phyloP scores from a whole-genome alignment of 2,888 invertebrate genomes.

The Craniophora ligustri region DNA sequence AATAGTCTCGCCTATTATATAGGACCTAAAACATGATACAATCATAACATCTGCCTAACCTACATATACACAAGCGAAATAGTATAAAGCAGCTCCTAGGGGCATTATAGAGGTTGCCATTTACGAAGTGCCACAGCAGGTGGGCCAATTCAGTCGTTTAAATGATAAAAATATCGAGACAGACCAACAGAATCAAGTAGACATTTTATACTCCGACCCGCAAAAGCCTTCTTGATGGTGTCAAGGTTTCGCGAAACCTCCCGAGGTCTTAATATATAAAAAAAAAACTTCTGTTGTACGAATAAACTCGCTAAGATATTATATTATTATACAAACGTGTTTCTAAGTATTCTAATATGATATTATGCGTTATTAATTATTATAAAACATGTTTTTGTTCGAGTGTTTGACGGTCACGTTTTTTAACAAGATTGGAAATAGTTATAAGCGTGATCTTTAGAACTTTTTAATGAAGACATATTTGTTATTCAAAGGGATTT shows the following conservation, averaged over 20 bases:
- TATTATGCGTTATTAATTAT: background rate
- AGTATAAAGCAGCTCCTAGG: too few relatives aligned
- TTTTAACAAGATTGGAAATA: background rate
- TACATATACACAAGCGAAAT: too few relatives aligned
- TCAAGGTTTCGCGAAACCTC: slow-evolving; percentile 29
- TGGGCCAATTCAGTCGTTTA: background rate
- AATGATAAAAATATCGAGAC: slow-evolving; percentile 13
- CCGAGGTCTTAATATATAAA: slow-evolving; percentile 25
- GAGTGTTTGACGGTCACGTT: background rate
- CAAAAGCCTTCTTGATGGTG: slow-evolving; percentile 27
- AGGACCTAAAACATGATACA: too few relatives aligned
- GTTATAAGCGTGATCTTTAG: background rate
- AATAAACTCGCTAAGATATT: slow-evolving; percentile 4
- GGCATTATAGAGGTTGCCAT: too few relatives aligned
- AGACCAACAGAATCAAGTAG: slow-evolving; percentile 27
- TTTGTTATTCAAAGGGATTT: too few relatives aligned
- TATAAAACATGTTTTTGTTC: background rate
- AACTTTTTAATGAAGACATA: background rate
- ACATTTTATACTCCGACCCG: slow-evolving; percentile 15
- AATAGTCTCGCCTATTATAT: too few relatives aligned
- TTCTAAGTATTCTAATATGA: background rate
- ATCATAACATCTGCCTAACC: too few relatives aligned
- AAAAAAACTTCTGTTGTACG: slow-evolving; percentile 23
- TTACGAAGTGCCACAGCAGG: background rate
- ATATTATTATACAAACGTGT: background rate